Conservation (phyloP, 1,140 invertebrate genomes). For the Philotrypesis tridentata region DNA sequence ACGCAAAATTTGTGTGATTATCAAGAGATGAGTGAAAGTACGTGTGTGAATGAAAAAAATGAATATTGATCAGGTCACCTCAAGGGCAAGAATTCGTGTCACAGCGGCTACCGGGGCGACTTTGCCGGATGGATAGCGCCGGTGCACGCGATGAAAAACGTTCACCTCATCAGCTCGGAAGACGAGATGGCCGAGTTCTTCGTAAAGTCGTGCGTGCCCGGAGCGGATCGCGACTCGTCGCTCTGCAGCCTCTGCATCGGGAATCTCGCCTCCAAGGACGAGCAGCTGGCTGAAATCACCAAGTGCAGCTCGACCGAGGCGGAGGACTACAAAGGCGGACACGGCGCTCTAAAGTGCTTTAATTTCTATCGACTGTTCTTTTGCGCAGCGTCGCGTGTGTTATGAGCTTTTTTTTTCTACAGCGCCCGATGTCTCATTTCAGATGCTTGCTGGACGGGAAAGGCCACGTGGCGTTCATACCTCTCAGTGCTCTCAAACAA, state of each 20-base stretch:
- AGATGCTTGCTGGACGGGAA: slow-evolving; percentile 78
- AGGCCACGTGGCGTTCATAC: slow-evolving; percentile 78
- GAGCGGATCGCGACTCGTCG: slow-evolving; percentile 63
- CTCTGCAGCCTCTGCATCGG: slow-evolving; percentile 71
- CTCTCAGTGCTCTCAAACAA: slow-evolving; percentile 62
- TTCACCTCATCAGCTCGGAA: slow-evolving; percentile 69
- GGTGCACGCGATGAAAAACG: slow-evolving; percentile 69
- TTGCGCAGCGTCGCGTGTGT: too few relatives aligned
- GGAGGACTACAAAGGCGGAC: slow-evolving; percentile 70
- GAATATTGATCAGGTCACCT: slow-evolving; percentile 65
- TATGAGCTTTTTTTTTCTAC: not conserved
- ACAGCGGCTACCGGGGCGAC: slow-evolving; percentile 64
- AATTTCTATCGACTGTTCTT: too few relatives aligned
- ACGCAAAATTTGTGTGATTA: too few relatives aligned
- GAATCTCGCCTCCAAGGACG: slow-evolving; percentile 63
- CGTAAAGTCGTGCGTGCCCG: slow-evolving; percentile 69
- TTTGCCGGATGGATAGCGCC: slow-evolving; percentile 76
- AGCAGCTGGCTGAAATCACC: slow-evolving; percentile 56
- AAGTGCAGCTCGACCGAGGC: slow-evolving; percentile 67
- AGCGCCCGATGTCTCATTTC: slow-evolving; percentile 55
- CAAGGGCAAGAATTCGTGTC: slow-evolving; percentile 76
- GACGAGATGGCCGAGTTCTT: slow-evolving; percentile 74
- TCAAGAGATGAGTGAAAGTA: too few relatives aligned
- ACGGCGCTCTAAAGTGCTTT: slow-evolving; percentile 80
- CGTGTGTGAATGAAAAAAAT: slow-evolving; percentile 21